phyloP scores from a whole-genome alignment of 2,888 invertebrate species.

The Laspeyria flexula region DNA sequence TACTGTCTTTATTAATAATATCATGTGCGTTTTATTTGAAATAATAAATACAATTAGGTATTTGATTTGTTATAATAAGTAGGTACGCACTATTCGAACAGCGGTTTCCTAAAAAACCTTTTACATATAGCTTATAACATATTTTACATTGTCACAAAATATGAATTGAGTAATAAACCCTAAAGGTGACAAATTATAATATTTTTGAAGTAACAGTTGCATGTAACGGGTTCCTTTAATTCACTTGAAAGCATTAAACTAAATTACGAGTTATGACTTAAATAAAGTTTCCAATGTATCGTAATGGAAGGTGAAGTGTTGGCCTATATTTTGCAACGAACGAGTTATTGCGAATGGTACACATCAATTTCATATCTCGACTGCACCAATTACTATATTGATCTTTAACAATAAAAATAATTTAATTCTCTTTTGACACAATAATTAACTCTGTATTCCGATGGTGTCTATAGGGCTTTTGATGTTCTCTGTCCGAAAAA shows the following conservation, averaged over 20 bases:
- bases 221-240: slow-evolving; percentile 4
- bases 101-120: too few relatives aligned
- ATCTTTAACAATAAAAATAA: too few relatives aligned
- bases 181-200: too few relatives aligned
- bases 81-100: too few relatives aligned
- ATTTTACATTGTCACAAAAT: too few relatives aligned
- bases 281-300: slow-evolving; percentile 36
- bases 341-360: slow-evolving; percentile 63
- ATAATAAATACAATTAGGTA: too few relatives aligned
- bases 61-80: too few relatives aligned
- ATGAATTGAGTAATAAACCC: too few relatives aligned
- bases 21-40: too few relatives aligned
- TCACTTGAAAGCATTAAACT: slow-evolving; percentile 25
- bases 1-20: too few relatives aligned
- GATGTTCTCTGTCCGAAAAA: slow-evolving; percentile 19
- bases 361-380: slow-evolving; percentile 37
- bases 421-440: too few relatives aligned
- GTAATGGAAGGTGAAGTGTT: slow-evolving; percentile 56
- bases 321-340: slow-evolving; percentile 62
- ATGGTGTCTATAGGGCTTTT: slow-evolving; percentile 43
- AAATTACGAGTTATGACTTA: slow-evolving; percentile 38
- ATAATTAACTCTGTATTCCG: background rate
- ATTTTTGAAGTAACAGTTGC: background rate
- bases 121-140: too few relatives aligned
- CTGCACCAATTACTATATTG: slow-evolving; percentile 13